Conservation (phyloP, 2,113 vertebrate genomes). For the Oreochromis spilurus region DNA sequence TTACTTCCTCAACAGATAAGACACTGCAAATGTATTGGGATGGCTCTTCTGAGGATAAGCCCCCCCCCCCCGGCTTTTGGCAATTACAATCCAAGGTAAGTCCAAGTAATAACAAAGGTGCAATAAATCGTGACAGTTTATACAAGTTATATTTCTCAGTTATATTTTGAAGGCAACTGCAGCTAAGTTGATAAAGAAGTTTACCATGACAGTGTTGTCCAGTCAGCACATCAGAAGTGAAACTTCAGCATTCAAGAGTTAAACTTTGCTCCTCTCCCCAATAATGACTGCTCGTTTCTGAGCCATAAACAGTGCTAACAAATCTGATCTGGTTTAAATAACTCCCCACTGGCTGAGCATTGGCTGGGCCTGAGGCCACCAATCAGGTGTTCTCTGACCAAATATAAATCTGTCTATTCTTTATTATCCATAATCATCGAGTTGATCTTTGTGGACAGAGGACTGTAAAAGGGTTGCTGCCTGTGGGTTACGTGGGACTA, state of each 20-base stretch:
- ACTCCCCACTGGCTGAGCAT: not conserved
- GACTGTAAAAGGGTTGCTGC: slow-evolving; percentile 37
- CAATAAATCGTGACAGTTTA: not conserved
- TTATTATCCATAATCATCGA: slow-evolving; percentile 45
- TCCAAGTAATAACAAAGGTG: not conserved
- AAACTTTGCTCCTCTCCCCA: not conserved
- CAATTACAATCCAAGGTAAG: not conserved
- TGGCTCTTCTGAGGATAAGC: not conserved
- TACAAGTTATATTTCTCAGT: not conserved
- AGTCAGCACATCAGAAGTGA: not conserved
- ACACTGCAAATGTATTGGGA: not conserved
- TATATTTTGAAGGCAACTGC: not conserved
- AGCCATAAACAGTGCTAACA: slow-evolving; percentile 13
- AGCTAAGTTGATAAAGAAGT: not conserved
- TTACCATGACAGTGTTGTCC: not conserved
- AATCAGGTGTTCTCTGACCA: slow-evolving; percentile 4
- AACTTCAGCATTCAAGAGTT: slow-evolving; percentile 3
- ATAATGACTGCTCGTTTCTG: slow-evolving; percentile 27
- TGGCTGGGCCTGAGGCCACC: not conserved
- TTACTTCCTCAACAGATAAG: not conserved
- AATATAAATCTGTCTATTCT: slow-evolving; percentile 51
- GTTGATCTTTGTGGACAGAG: slow-evolving; percentile 30
- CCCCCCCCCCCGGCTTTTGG: not conserved
- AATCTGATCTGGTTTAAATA: slow-evolving; percentile 23
- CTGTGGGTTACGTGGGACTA: slow-evolving; percentile 3